Conservation (phyloP, 2,888 invertebrate genomes). For the Lithosia quadra region DNA sequence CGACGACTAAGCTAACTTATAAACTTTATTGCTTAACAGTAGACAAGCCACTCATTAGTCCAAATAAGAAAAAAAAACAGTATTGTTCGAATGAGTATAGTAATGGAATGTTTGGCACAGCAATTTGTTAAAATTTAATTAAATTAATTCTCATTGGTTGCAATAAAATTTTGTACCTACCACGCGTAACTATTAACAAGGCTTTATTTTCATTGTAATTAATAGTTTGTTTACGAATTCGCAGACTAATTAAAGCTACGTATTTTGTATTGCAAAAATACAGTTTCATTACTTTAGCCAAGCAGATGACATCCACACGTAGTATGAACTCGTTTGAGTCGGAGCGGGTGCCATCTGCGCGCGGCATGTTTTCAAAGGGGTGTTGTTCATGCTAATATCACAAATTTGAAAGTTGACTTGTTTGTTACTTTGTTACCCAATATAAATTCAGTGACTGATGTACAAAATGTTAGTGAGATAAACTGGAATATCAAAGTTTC, state of each 20-base stretch:
- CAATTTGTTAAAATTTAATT: neutral
- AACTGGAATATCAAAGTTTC: neutral
- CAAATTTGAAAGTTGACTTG: conserved; percentile 24
- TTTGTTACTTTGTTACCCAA: conserved; percentile 22
- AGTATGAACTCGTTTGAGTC: conserved; percentile 17
- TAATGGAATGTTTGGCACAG: neutral
- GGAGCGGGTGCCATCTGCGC: conserved; percentile 20
- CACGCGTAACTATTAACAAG: neutral
- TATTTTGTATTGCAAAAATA: conserved; percentile 12
- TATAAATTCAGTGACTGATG: conserved; percentile 14
- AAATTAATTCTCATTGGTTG: neutral
- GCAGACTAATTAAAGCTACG: neutral
- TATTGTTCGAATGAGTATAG: neutral
- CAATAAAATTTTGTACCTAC: neutral
- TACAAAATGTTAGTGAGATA: conserved; percentile 15
- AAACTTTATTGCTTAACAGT: too few species aligned
- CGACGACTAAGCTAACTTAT: too few species aligned
- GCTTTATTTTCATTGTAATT: neutral
- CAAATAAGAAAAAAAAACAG: neutral
- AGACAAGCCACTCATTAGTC: neutral
- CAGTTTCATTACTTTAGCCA: conserved; percentile 15
- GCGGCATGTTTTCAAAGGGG: conserved; percentile 19
- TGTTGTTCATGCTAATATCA: conserved; percentile 28
- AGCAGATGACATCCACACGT: conserved; percentile 12
- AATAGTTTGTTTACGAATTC: neutral